Conservation (phyloP, 2,113 vertebrate species). For the Gallinago undulata region DNA sequence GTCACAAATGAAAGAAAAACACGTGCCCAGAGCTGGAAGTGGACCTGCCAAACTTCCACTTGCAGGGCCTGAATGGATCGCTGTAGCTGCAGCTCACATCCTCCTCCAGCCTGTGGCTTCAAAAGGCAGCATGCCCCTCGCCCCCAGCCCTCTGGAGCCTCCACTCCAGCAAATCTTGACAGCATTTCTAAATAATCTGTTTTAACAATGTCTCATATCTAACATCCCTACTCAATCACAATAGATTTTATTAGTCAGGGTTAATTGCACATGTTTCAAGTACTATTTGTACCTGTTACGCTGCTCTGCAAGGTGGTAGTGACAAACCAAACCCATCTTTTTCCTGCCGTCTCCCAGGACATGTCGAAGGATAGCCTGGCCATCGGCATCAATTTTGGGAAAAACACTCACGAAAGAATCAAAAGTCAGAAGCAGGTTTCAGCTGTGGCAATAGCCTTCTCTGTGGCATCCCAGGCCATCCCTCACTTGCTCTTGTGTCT, state of each 20-base stretch:
- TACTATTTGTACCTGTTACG: not conserved
- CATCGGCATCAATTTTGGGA: not conserved
- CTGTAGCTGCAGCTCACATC: accelerated
- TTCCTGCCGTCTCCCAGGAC: not conserved
- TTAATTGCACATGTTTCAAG: not conserved
- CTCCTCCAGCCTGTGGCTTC: not conserved
- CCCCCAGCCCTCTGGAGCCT: not conserved
- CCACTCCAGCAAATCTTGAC: not conserved
- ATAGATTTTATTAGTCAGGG: not conserved
- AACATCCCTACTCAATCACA: not conserved
- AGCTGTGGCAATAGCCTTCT: not conserved
- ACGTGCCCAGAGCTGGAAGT: not conserved
- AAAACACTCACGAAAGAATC: not conserved
- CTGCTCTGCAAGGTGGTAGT: not conserved
- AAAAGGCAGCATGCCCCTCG: not conserved
- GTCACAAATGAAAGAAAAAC: not conserved
- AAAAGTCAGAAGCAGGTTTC: not conserved
- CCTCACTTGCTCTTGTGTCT: not conserved
- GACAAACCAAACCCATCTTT: not conserved
- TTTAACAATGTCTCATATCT: not conserved
- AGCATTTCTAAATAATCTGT: not conserved
- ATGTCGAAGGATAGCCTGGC: not conserved
- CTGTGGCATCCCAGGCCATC: not conserved
- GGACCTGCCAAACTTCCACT: not conserved
- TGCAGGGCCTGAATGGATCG: not conserved